Percentiles rank a stretch among this genome's conserved stretches.
Evolutionary conservation across 2,797 vertebrate genomes (phyloP).

Genomic region (Mareca strepera): DNA sequence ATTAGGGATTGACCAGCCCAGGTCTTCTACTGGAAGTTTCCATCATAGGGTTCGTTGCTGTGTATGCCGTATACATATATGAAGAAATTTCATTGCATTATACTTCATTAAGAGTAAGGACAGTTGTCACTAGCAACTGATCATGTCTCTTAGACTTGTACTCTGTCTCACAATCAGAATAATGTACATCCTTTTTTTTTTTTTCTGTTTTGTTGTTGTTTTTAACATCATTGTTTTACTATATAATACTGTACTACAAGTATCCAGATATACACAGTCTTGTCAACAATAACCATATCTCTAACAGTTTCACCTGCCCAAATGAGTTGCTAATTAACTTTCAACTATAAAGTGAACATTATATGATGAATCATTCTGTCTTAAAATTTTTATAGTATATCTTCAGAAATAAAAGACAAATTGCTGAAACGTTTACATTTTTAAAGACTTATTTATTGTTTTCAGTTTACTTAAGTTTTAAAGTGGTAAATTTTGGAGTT

Average conservation of each 20-base stretch:
- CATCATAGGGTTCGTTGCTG: background rate
- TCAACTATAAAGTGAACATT: background rate
- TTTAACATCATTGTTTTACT: accelerated
- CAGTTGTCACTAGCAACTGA: background rate
- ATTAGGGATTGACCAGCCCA: background rate
- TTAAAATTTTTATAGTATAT: accelerated
- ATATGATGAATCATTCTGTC: accelerated
- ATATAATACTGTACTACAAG: background rate
- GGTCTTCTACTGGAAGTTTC: background rate
- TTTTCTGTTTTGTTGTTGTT: background rate
- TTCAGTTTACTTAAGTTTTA: background rate
- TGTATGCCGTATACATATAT: accelerated
- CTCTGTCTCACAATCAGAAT: background rate
- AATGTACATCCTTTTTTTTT: background rate
- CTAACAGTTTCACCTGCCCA: background rate
- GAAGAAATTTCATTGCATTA: background rate
- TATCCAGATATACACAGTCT: background rate
- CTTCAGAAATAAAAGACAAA: background rate
- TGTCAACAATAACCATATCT: accelerated
- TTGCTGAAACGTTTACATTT: background rate
- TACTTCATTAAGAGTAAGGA: background rate
- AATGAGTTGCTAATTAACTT: background rate
- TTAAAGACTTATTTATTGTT: background rate
- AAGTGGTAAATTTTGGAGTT: background rate
- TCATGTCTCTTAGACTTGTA: background rate